Base-by-base conservation (phyloP, 1,140 invertebrate species). In the Batillaria attramentaria region DNA sequence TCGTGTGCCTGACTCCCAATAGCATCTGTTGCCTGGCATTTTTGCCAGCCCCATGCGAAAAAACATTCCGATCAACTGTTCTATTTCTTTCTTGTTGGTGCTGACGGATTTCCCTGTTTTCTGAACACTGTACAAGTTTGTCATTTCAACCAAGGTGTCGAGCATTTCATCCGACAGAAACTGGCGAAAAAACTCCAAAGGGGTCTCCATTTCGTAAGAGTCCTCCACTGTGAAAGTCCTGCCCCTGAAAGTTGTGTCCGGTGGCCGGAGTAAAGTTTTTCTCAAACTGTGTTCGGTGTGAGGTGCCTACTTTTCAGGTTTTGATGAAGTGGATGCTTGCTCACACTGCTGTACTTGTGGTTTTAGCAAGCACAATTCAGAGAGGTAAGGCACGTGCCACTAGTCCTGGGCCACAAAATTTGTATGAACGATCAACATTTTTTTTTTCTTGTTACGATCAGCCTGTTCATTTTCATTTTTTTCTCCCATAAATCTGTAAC, bases 61-160 rank as follows among this genome's bases (percentile, higher is more conserved):
- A 75, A 76, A 79, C 72, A 74, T 79, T 3, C 78, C 72, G 35
- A 75, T 60, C 20, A 79, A 69, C 50, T 74, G 42, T 37, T 79
- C n/a, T 13, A 66, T 28, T 42, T 78, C 62, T 35, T 78, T 78
- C 28, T n/a, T 41, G 20, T n/a, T 77, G 33, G 41, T 50, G 42
- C 76, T 77, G 16, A 57, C 41, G 13, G 16, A 31, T n/a, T 20
- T 43, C 24, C 79, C 79, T n/a, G 37, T 66, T 28, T 66, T 66
- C 28, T 66, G 10, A 66, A 35, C 33, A 66, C n/a, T 28, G 62
- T 66, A 66, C 13, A 66, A 8, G 13, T 66, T 66, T 28, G 62
- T 66, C 62, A 28, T n/a, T 28, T 13, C 28, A 8, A 35, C 62
- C 13, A 35, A 13, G 28, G 28, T 10, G 13, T 35, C 10, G 10